Base-by-base conservation (phyloP, 2,797 vertebrate genomes). In the Phrynocephalus guinanensis region DNA sequence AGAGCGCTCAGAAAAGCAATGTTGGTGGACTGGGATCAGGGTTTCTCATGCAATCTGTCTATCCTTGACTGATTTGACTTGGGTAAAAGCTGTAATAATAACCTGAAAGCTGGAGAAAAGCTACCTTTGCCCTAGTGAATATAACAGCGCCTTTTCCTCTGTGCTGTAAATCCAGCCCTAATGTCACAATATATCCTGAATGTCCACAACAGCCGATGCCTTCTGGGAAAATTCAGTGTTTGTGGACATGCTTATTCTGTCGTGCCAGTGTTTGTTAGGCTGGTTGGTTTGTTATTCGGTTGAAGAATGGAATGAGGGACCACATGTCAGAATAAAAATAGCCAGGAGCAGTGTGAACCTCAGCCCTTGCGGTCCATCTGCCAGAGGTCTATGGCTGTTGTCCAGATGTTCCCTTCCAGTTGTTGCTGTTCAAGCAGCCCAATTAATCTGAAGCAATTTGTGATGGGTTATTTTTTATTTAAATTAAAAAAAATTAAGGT, bases 351-450 rank as follows among this genome's bases (percentile, higher is more conserved):
- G 94, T 86, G 28, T 81, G 76, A 92, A 70, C 84, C 84, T 91
- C 67, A 85, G 16, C 68, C 88, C 5, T 28, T 82, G 8, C 82
- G 90, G 85, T 28, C 0, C 76, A 63, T 76, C 89, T 84, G 26
- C 78, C 88, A 22, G 89, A 90, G 90, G 83, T 87, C 90, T 77
- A 77, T 81, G 91, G 48, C 73, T 90, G 1, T 11, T 63, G 90
- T 90, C 87, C 93, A 95, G 91, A 93, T 93, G 90, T 95, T 95
- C 88, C 87, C 88, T 93, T 84, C 71, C 60, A 92, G 92, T 94
- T 44, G 52, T 88, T 87, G 66, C 87, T 94, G 88, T 90, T 90
- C 52, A 91, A 94, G 90, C 33, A 89, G 89, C 80, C 85, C 18
- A 76, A 91, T 89, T 92, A 91, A 90, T 71, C 90, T 71, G 84